Evolutionary conservation across 2,797 vertebrate genomes (phyloP).

Genomic region (Malacoraja senta): DNA sequence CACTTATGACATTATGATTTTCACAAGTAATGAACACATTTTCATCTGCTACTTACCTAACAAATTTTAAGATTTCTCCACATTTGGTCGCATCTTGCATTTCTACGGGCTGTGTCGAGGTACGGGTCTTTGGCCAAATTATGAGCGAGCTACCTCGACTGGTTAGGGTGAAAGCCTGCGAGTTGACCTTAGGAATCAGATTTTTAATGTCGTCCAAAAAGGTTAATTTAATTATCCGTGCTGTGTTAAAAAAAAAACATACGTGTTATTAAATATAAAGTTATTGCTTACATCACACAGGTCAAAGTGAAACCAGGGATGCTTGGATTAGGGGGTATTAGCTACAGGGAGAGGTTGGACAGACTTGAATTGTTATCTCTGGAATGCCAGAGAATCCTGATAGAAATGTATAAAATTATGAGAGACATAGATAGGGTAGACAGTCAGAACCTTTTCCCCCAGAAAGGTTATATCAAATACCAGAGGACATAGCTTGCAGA

Average conservation of each 20-base stretch:
- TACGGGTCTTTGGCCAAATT: conserved; percentile 77
- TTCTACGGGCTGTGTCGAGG: conserved; percentile 55
- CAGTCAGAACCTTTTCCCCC: too few relatives aligned
- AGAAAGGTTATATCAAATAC: too few relatives aligned
- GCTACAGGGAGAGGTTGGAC: too few relatives aligned
- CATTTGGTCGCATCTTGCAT: conserved; percentile 63
- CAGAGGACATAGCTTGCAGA: too few relatives aligned
- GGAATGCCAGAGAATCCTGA: too few relatives aligned
- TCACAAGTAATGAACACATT: not conserved
- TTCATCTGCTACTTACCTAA: conserved; percentile 64
- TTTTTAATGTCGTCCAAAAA: conserved; percentile 66
- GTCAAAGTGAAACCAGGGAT: too few relatives aligned
- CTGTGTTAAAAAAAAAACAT: conserved; percentile 50
- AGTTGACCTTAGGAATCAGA: conserved; percentile 68
- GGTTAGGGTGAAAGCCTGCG: conserved; percentile 70
- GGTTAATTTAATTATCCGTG: conserved; percentile 55
- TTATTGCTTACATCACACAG: too few relatives aligned
- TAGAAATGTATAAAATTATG: too few relatives aligned
- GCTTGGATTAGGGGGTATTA: not conserved
- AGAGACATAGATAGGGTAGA: too few relatives aligned
- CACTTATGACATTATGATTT: too few relatives aligned
- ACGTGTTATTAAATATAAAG: not conserved
- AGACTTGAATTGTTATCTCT: too few relatives aligned
- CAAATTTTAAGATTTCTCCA: conserved; percentile 64
- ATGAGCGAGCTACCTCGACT: conserved; percentile 69